Evolutionary conservation across 2,113 vertebrate genomes (phyloP), one percentile per base, ranked within the genome.

Genomic region (Sinocyclocheilus anshuiensis): DNA sequence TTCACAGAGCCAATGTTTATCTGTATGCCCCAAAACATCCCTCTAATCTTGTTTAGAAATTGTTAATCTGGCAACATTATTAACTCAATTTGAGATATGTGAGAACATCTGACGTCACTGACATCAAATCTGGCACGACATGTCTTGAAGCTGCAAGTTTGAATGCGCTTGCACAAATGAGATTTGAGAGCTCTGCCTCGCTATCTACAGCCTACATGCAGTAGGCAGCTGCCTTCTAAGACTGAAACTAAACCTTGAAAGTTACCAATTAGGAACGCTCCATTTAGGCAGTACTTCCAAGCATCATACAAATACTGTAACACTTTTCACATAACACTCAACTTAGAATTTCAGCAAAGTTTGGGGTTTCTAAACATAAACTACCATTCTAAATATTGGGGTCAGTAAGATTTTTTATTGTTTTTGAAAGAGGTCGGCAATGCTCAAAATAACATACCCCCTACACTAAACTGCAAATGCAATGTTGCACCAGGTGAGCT

Each of bases 141-240:
- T 72, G 69, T 22, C 69, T 72, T 20, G 69, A 75, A 48, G 72
- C 72, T 75, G 39, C 39, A 45, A 45, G 39, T 75, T 15, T 75
- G 39, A 48, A 45, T 45, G 39, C 1, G 12, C 42, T n/a, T 48
- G 22, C 39, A 10, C 12, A 75, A 75, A 75, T 75, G 39, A 75
- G 72, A 75, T 75, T 75, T 75, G 39, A 75, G 39, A 24, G 72
- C 72, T 75, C 72, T 75, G 72, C 36, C 72, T 75, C 0, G 10
- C 72, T 48, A 75, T 75, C 72, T 75, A 6, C 39, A 75, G 72
- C 39, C 20, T 45, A 75, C 72, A 75, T 75, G 45, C 72, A 45
- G 72, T 75, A 45, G 72, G 39, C 22, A 75, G 39, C 39, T 75
- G 72, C 39, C 36, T 75, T 75, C 39, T 45, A 74, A 74, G 71